Evolutionary conservation across 1,140 invertebrate genomes (phyloP).

Genomic region (Bombus sibiricus): DNA sequence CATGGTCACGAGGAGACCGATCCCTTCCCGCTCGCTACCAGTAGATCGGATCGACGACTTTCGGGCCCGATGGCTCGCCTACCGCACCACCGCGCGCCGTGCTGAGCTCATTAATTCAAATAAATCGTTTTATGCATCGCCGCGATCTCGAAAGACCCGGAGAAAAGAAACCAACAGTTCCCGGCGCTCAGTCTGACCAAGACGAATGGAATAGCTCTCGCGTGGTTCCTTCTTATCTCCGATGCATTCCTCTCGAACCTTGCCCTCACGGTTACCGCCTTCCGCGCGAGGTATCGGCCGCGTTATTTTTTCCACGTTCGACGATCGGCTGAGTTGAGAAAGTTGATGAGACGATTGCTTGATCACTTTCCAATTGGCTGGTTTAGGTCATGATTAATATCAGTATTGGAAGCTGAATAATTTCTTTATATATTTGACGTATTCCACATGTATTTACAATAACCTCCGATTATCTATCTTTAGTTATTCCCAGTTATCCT

Average conservation of each 20-base stretch:
- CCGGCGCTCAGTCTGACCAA: constrained; percentile 75
- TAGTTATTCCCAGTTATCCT: no score
- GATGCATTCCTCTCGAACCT: constrained; percentile 67
- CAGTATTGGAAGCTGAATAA: no score
- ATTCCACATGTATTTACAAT: no score
- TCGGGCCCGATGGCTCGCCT: constrained; percentile 45
- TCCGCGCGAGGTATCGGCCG: background rate
- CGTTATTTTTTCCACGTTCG: background rate
- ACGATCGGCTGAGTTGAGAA: background rate
- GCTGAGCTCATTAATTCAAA: constrained; percentile 81
- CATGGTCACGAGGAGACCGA: constrained; percentile 64
- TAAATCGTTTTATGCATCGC: constrained; percentile 79
- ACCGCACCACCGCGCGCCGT: constrained; percentile 62
- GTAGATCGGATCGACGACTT: constrained; percentile 76
- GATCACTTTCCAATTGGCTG: no score
- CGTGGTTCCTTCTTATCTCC: constrained; percentile 67
- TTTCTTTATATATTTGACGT: no score
- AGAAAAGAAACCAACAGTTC: constrained; percentile 51
- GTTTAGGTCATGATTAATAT: no score
- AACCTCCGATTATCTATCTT: no score
- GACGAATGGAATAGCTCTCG: constrained; percentile 73
- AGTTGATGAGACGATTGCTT: no score
- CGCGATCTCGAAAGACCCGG: constrained; percentile 67
- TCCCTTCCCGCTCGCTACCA: background rate
- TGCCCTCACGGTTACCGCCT: constrained; percentile 52